Evolutionary conservation across 2,113 vertebrate species (phyloP).

Genomic region (Perognathus longimembris): DNA sequence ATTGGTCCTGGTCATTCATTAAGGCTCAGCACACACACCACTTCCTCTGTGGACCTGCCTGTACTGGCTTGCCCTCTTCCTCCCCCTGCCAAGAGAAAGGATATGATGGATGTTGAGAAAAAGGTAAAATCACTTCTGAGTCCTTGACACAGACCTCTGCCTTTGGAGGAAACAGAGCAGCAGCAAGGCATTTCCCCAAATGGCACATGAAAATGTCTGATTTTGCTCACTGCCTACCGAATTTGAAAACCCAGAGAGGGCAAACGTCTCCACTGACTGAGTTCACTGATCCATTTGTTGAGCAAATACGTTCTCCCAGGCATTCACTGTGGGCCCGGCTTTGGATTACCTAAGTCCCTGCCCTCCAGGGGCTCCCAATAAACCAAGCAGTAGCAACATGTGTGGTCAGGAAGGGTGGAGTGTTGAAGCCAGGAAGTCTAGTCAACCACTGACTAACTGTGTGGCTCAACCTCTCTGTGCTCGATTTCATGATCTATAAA

Average conservation of each 20-base stretch:
- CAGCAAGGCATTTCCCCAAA: background rate
- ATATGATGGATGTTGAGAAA: background rate
- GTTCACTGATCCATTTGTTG: background rate
- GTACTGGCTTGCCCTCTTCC: too few species aligned
- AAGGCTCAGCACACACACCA: background rate
- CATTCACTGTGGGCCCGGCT: background rate
- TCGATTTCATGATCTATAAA: background rate
- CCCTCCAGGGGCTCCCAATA: background rate
- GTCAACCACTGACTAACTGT: background rate
- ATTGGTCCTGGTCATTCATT: background rate
- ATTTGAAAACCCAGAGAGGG: background rate
- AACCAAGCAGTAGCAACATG: background rate
- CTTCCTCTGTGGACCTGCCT: background rate
- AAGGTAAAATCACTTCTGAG: background rate
- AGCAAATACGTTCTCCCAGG: slow-evolving; percentile 15
- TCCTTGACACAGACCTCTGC: background rate
- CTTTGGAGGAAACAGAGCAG: background rate
- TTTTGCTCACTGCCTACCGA: background rate
- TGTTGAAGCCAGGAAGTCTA: background rate
- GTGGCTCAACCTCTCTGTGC: background rate
- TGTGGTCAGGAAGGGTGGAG: background rate
- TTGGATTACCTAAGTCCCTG: background rate
- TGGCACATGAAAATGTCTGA: background rate
- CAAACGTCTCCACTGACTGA: background rate
- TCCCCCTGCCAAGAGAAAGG: background rate